phyloP scores from a whole-genome alignment of 2,113 vertebrate species.

The Pyrgilauda ruficollis region DNA sequence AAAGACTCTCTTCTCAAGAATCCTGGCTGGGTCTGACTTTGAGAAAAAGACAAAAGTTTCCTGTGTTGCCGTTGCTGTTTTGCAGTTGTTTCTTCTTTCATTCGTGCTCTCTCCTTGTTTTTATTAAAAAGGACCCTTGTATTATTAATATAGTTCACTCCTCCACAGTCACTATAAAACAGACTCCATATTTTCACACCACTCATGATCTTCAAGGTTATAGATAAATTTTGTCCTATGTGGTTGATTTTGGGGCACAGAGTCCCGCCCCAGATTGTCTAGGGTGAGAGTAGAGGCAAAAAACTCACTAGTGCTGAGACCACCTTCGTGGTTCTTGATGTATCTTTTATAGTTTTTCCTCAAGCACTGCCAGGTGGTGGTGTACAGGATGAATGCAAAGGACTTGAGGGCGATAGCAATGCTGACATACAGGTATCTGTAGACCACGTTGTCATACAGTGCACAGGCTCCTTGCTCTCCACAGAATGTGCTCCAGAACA shows the following conservation, averaged over 20 bases:
- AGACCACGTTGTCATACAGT: slow-evolving; percentile 91
- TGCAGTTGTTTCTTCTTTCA: slow-evolving; percentile 4
- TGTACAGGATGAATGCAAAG: slow-evolving; percentile 92
- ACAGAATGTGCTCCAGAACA: slow-evolving; percentile 95
- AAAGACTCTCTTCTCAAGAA: slow-evolving; percentile 17
- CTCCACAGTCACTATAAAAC: slow-evolving; percentile 88
- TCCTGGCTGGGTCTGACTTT: slow-evolving; percentile 56
- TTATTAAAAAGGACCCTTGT: slow-evolving; percentile 73
- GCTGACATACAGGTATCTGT: slow-evolving; percentile 92
- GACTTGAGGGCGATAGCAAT: slow-evolving; percentile 93
- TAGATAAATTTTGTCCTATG: slow-evolving; percentile 99
- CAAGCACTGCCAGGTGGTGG: slow-evolving; percentile 94
- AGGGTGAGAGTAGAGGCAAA: slow-evolving; percentile 90
- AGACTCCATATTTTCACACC: slow-evolving; percentile 98
- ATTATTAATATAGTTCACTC: slow-evolving; percentile 52
- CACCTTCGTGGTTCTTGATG: slow-evolving; percentile 90
- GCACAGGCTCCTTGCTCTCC: slow-evolving; percentile 88
- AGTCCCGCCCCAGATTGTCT: slow-evolving; percentile 87
- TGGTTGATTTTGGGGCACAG: slow-evolving; percentile 76
- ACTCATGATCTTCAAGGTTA: slow-evolving; percentile 95
- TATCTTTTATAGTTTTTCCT: slow-evolving; percentile 95
- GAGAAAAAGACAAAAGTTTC: slow-evolving; percentile 55
- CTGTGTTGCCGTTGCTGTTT: slow-evolving; percentile 1
- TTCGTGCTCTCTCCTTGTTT: slow-evolving; percentile 28
- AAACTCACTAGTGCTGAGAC: slow-evolving; percentile 87